Evolutionary conservation across 2,113 vertebrate species (phyloP).

Genomic region (Embiotoca jacksoni): DNA sequence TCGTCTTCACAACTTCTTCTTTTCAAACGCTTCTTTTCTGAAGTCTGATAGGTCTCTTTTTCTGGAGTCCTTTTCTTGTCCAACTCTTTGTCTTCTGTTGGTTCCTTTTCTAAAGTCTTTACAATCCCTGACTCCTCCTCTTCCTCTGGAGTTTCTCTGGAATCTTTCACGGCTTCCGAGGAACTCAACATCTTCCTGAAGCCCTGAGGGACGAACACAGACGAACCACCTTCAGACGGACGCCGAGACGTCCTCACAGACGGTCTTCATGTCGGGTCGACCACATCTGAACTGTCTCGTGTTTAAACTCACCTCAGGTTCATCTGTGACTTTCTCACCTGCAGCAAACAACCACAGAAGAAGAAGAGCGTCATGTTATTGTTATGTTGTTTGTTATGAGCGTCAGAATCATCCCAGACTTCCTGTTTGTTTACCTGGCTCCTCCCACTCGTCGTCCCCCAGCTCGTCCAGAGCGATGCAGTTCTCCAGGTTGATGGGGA

Average conservation of each 20-base stretch:
- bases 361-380: no score
- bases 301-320: neutral
- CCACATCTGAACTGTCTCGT: no score
- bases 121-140: neutral
- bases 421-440: constrained; percentile 32
- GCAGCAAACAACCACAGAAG: neutral
- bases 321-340: constrained; percentile 1
- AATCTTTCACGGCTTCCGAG: constrained; percentile 56
- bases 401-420: neutral
- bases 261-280: no score
- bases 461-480: constrained; percentile 79
- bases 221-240: neutral
- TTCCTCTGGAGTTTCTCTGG: neutral
- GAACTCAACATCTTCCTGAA: constrained; percentile 75
- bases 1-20: neutral
- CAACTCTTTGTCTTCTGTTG: no score
- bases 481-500: constrained; percentile 69
- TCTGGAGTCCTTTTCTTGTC: neutral
- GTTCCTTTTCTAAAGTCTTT: neutral
- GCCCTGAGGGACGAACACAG: constrained; percentile 53
- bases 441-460: constrained; percentile 48
- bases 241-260: no score
- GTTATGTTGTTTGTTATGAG: no score
- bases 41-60: neutral
- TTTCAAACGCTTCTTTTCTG: neutral